Conservation (phyloP, 2,888 invertebrate species). For the Xestia ashworthii region DNA sequence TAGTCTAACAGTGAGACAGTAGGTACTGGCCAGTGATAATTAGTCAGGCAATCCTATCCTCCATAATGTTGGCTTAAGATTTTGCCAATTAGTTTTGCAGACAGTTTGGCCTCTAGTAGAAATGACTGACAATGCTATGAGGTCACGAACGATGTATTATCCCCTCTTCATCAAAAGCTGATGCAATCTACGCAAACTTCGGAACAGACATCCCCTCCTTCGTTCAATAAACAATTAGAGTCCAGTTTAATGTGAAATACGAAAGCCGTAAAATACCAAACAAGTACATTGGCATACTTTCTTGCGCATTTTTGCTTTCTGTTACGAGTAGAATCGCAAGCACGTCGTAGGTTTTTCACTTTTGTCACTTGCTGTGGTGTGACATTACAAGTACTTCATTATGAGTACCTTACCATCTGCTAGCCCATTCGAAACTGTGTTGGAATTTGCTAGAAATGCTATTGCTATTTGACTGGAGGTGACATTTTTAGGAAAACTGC, state of each 20-base stretch:
- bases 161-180: background rate
- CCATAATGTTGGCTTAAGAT: background rate
- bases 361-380: background rate
- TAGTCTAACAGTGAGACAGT: background rate
- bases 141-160: slow-evolving; percentile 13
- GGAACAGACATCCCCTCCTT: background rate
- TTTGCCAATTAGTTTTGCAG: background rate
- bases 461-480: background rate
- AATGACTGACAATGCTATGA: background rate
- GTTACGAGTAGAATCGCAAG: slow-evolving; percentile 17
- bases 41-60: background rate
- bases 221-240: slow-evolving; percentile 24
- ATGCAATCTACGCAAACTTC: slow-evolving; percentile 17
- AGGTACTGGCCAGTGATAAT: background rate
- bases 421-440: background rate
- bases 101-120: background rate
- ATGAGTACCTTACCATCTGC: background rate
- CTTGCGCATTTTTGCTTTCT: slow-evolving; percentile 38
- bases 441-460: background rate
- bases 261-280: slow-evolving; percentile 46
- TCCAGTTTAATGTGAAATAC: slow-evolving; percentile 39
- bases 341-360: background rate
- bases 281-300: slow-evolving; percentile 51
- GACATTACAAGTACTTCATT: background rate
- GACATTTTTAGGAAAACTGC: background rate